Evolutionary conservation across 2,797 vertebrate species (phyloP).

Genomic region (Pteropus rufus): DNA sequence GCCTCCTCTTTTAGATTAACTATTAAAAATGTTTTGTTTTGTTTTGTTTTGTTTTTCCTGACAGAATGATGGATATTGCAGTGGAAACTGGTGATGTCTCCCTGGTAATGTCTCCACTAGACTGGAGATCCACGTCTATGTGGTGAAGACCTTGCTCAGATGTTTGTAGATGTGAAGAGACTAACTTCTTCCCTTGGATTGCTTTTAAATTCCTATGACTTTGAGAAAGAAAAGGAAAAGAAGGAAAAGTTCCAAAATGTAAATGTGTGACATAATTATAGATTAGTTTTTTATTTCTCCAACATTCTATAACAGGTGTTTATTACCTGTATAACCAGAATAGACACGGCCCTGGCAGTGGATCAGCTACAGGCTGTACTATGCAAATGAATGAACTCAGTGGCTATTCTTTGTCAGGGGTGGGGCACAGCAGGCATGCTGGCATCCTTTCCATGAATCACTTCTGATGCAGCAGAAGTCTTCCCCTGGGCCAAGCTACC

Average conservation of each 20-base stretch:
- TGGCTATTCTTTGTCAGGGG: rapidly evolving
- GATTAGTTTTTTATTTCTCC: not conserved
- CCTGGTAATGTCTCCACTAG: not conserved
- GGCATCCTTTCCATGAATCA: not conserved
- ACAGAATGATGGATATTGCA: not conserved
- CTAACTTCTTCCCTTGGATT: not conserved
- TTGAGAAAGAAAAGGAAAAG: not conserved
- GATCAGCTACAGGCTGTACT: no score
- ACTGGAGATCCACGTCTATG: rapidly evolving
- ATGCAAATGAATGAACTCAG: not conserved
- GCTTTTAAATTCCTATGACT: not conserved
- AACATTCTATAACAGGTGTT: not conserved
- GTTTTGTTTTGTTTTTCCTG: not conserved
- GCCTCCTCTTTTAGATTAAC: not conserved
- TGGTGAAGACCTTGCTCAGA: not conserved
- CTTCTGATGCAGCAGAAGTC: not conserved
- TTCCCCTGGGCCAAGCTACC: not conserved
- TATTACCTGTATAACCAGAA: not conserved
- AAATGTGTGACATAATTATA: not conserved
- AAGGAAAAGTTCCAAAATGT: not conserved
- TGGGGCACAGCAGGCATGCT: not conserved
- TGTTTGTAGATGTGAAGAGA: rapidly evolving
- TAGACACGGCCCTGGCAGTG: not conserved
- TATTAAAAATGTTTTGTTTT: not conserved
- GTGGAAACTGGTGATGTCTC: not conserved